A percentile compares a stretch with the other conserved stretches of the same genome.
These are phyloP conservation scores for Amphipyra tragopoginis DNA, from an alignment of 2,888 invertebrate genomes.

Conservation along the genomic window DNA sequence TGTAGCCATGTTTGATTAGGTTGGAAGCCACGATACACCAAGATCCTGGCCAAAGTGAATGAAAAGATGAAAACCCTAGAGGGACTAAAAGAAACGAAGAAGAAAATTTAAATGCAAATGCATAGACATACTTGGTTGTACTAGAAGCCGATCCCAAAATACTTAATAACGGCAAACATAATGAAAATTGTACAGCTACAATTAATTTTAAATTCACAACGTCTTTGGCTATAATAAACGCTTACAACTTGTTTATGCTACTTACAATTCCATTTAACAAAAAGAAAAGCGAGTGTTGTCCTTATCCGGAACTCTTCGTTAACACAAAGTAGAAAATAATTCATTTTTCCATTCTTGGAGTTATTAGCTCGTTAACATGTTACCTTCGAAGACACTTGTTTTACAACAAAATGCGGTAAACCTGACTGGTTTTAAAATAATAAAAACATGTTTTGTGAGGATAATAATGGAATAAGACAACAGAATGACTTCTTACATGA, in stretches of 20 bases:
- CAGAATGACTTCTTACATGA: slow-evolving; percentile 1
- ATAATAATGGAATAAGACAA: slow-evolving; percentile 8
- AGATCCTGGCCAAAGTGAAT: too few relatives aligned
- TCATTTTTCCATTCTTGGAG: not conserved
- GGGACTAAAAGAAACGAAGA: too few relatives aligned
- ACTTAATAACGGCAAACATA: too few relatives aligned
- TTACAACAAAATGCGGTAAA: slow-evolving; percentile 23
- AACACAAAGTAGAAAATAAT: slow-evolving; percentile 13
- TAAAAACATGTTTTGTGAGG: slow-evolving; percentile 34
- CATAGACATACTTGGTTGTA: too few relatives aligned
- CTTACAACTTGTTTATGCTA: not conserved
- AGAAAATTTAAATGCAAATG: too few relatives aligned
- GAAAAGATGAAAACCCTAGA: too few relatives aligned
- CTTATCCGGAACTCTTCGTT: slow-evolving; percentile 5
- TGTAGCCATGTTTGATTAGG: too few relatives aligned
- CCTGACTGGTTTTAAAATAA: slow-evolving; percentile 31
- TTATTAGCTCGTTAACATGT: slow-evolving; percentile 32
- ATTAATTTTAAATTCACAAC: not conserved
- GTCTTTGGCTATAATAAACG: not conserved
- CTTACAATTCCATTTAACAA: not conserved
- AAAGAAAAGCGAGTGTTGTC: not conserved
- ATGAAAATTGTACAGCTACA: too few relatives aligned
- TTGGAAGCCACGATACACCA: too few relatives aligned
- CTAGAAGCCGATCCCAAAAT: too few relatives aligned
- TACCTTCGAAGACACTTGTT: slow-evolving; percentile 34